These are phyloP conservation scores for Acyrthosiphon pisum DNA, from an alignment of 1,140 invertebrate genomes.

Conservation along the genomic window DNA sequence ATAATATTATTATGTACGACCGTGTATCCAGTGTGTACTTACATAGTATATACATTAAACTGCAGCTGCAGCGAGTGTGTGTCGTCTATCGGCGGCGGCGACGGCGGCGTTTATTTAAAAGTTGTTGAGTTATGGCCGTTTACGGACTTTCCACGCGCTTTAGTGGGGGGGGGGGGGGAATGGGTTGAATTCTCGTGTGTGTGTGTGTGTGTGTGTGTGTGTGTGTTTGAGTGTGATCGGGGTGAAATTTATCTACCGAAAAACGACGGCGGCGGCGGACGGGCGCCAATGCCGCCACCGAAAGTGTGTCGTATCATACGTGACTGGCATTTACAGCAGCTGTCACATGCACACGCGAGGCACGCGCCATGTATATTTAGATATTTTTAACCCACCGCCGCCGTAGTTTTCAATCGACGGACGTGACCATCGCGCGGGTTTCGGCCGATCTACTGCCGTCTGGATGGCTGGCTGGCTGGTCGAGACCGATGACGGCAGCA, in stretches of 20 bases:
- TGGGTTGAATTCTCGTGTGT: background rate
- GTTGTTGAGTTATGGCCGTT: background rate
- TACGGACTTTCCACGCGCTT: background rate
- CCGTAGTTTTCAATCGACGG: conserved; percentile 46
- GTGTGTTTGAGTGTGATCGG: too few relatives aligned
- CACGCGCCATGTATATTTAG: background rate
- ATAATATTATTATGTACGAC: background rate
- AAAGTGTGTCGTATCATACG: conserved; percentile 26
- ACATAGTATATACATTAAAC: background rate
- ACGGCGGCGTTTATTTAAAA: conserved; percentile 12
- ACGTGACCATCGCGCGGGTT: conserved; percentile 1
- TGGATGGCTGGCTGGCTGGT: background rate
- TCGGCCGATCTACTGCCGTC: background rate
- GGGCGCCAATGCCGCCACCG: conserved; percentile 2
- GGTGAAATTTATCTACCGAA: conserved; percentile 24
- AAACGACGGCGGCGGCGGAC: background rate
- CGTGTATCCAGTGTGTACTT: background rate
- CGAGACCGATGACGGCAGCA: background rate
- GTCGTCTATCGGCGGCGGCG: background rate
- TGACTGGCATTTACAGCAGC: background rate
- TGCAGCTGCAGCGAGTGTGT: background rate
- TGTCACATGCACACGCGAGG: background rate
- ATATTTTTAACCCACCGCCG: background rate
- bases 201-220: background rate
- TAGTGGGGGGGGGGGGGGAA: background rate